These are phyloP conservation scores for Lepidochrysops patricia DNA, from an alignment of 2,888 invertebrate species.

Conservation along the genomic window DNA sequence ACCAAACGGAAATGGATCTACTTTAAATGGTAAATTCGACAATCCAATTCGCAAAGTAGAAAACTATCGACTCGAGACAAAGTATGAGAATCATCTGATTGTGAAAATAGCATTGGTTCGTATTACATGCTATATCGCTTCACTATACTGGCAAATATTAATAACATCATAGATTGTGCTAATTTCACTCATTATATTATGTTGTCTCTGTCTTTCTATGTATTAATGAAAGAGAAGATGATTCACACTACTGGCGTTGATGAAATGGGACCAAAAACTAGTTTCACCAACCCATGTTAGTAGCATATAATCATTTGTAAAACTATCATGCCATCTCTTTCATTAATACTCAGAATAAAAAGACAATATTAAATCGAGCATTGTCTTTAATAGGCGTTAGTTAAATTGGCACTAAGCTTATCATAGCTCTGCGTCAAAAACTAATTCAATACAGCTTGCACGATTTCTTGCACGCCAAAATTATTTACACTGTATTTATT, in stretches of 20 bases:
- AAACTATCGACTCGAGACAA: conserved; percentile 97
- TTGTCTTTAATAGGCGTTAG: not conserved
- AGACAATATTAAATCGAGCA: too few species aligned
- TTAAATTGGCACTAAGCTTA: too few species aligned
- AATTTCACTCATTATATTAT: too few species aligned
- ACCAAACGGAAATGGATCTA: conserved; percentile 60
- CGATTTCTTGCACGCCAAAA: not conserved
- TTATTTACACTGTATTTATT: not conserved
- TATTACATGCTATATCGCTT: conserved; percentile 55
- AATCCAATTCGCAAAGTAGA: conserved; percentile 76
- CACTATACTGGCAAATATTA: conserved; percentile 29
- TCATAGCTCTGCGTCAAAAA: not conserved
- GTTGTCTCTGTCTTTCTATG: too few species aligned
- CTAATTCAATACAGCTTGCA: conserved; percentile 6
- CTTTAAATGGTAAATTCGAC: conserved; percentile 38
- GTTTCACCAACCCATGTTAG: too few species aligned
- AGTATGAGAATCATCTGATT: conserved; percentile 98
- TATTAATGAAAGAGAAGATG: too few species aligned
- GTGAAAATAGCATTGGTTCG: conserved; percentile 96
- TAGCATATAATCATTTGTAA: too few species aligned
- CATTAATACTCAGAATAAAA: too few species aligned
- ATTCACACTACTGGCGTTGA: too few species aligned
- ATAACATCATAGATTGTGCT: too few species aligned
- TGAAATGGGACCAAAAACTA: too few species aligned
- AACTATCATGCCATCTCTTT: too few species aligned